Evolutionary conservation across 2,888 invertebrate species (phyloP).

Genomic region (Heliconius aoede): DNA sequence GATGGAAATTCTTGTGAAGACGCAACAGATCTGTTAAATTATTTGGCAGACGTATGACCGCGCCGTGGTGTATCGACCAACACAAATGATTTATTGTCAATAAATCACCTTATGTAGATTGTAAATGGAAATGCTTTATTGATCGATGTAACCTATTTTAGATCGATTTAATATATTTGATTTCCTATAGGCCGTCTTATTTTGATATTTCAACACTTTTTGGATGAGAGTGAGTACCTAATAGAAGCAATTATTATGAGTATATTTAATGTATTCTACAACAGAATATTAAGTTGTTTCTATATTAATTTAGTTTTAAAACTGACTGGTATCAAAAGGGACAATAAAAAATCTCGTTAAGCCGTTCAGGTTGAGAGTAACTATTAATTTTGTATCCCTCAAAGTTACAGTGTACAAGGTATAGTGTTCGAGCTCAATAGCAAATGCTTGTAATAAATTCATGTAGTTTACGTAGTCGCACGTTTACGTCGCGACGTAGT

Average conservation of each 20-base stretch:
- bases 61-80: constrained; percentile 14
- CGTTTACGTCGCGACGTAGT: constrained; percentile 63
- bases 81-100: constrained; percentile 34
- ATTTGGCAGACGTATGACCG: constrained; percentile 35
- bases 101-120: constrained; percentile 41
- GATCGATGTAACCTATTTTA: constrained; percentile 24
- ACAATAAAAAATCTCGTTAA: constrained; percentile 27
- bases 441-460: constrained; percentile 55
- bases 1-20: constrained; percentile 21
- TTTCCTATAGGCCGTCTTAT: background rate
- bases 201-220: background rate
- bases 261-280: background rate
- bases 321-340: constrained; percentile 5
- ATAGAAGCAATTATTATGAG: background rate
- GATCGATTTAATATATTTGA: background rate
- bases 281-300: background rate
- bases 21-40: constrained; percentile 35
- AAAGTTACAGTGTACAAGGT: constrained; percentile 46
- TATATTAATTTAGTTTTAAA: background rate
- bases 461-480: constrained; percentile 53
- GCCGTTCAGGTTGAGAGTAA: constrained; percentile 5
- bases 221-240: background rate
- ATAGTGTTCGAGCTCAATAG: constrained; percentile 50
- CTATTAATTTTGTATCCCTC: constrained; percentile 42
- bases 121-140: constrained; percentile 40